These are phyloP conservation scores for Tachyglossus aculeatus DNA, from an alignment of 2,797 vertebrate species.

Conservation along the genomic window DNA sequence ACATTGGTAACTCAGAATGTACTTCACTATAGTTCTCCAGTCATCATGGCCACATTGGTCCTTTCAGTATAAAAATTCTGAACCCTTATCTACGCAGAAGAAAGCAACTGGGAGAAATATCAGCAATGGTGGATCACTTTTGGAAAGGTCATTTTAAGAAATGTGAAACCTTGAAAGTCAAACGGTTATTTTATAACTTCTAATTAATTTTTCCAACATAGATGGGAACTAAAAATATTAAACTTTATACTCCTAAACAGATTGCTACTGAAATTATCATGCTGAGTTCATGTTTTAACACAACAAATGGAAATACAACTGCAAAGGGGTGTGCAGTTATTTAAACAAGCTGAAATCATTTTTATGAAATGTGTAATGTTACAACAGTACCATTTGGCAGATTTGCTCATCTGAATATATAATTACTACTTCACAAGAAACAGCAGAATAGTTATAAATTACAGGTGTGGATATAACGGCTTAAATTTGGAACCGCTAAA, in stretches of 20 bases:
- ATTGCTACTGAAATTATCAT: conserved; percentile 22
- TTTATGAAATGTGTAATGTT: conserved; percentile 26
- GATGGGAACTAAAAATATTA: conserved; percentile 34
- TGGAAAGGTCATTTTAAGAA: too few relatives aligned
- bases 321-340: conserved; percentile 27
- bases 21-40: too few relatives aligned
- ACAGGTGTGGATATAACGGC: conserved; percentile 29
- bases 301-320: conserved; percentile 45
- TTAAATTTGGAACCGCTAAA: conserved; percentile 24
- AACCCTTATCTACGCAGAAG: too few relatives aligned
- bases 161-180: too few relatives aligned
- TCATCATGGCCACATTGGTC: too few relatives aligned
- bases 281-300: conserved; percentile 38
- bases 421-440: conserved; percentile 50
- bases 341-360: conserved; percentile 43
- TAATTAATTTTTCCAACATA: too few relatives aligned
- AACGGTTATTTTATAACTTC: too few relatives aligned
- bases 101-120: too few relatives aligned
- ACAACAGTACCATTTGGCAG: conserved; percentile 22
- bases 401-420: conserved; percentile 19
- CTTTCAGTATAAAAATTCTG: too few relatives aligned
- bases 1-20: too few relatives aligned
- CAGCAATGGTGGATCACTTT: too few relatives aligned
- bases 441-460: conserved; percentile 13
- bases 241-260: conserved; percentile 36